Conservation (phyloP, 2,888 invertebrate genomes). For the Thecocarcelia acutangulata region DNA sequence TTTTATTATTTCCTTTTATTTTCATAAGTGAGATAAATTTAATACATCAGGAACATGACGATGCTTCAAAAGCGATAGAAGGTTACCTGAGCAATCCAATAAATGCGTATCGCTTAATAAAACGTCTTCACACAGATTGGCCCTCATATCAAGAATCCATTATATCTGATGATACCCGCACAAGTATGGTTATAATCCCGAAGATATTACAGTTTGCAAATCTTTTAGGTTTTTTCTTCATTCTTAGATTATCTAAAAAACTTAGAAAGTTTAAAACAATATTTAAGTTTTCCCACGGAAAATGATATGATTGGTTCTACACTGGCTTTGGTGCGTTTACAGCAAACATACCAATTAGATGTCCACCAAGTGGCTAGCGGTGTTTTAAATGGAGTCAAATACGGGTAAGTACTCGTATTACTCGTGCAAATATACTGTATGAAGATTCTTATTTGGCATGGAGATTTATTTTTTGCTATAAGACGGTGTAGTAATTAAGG, state of each 20-base stretch:
- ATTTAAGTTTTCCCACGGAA: slow-evolving; percentile 91
- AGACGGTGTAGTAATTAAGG: not conserved
- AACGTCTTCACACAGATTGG: slow-evolving; percentile 96
- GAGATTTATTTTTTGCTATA: no score
- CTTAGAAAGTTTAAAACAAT: slow-evolving; percentile 86
- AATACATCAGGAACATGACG: slow-evolving; percentile 88
- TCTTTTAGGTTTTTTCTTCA: not conserved
- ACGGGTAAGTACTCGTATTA: slow-evolving; percentile 86
- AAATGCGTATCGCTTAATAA: slow-evolving; percentile 96
- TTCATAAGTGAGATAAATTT: slow-evolving; percentile 82
- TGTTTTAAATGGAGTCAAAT: slow-evolving; percentile 91
- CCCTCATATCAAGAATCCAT: slow-evolving; percentile 89
- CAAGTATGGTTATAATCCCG: slow-evolving; percentile 70
- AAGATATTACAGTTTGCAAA: not conserved
- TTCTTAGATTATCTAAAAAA: slow-evolving; percentile 87
- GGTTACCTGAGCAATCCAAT: slow-evolving; percentile 95
- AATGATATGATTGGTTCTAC: slow-evolving; percentile 98
- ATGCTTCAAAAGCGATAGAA: slow-evolving; percentile 88
- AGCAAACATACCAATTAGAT: slow-evolving; percentile 95
- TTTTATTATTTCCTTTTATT: not conserved
- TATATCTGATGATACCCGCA: slow-evolving; percentile 84
- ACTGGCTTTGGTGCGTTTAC: slow-evolving; percentile 94
- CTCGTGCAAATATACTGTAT: not conserved
- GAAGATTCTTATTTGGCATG: not conserved
- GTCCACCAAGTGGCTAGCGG: slow-evolving; percentile 93